Percentiles rank a stretch among this genome's conserved stretches.
These are phyloP conservation scores for Diarsia brunnea DNA, from an alignment of 2,888 invertebrate genomes.

Conservation along the genomic window DNA sequence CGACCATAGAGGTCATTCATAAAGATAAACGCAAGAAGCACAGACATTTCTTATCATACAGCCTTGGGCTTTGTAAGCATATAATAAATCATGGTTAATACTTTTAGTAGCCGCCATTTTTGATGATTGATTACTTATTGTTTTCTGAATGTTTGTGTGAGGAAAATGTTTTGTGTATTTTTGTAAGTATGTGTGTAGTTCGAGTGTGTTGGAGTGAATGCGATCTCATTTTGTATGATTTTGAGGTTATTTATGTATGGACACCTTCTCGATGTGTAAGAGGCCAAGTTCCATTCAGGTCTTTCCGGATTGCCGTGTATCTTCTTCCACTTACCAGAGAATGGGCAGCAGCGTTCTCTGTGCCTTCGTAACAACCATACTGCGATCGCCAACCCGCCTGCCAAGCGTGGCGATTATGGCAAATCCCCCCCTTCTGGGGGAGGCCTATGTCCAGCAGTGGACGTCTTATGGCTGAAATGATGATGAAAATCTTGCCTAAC, in stretches of 20 bases:
- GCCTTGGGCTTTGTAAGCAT: slow-evolving; percentile 41
- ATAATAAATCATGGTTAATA: slow-evolving; percentile 55
- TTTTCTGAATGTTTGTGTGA: slow-evolving; percentile 36
- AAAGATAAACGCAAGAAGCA: slow-evolving; percentile 33
- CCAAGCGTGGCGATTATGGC: too few species aligned
- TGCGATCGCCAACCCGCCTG: too few species aligned
- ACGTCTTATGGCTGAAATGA: too few species aligned
- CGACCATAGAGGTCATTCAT: slow-evolving; percentile 1
- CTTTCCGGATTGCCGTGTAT: not conserved
- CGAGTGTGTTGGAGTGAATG: not conserved
- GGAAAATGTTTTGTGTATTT: slow-evolving; percentile 17
- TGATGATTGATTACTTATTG: slow-evolving; percentile 58
- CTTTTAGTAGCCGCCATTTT: slow-evolving; percentile 43
- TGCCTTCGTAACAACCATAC: too few species aligned
- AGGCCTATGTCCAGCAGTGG: too few species aligned
- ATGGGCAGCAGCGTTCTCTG: too few species aligned
- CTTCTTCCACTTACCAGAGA: too few species aligned
- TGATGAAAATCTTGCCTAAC: too few species aligned
- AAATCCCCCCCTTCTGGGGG: too few species aligned
- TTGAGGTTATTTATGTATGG: not conserved
- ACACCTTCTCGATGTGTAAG: not conserved
- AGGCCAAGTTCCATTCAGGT: not conserved
- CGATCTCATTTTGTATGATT: not conserved
- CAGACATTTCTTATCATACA: slow-evolving; percentile 41
- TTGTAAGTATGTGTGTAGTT: not conserved